Evolutionary conservation across 2,113 vertebrate genomes (phyloP).

Genomic region (Amphiprion percula): DNA sequence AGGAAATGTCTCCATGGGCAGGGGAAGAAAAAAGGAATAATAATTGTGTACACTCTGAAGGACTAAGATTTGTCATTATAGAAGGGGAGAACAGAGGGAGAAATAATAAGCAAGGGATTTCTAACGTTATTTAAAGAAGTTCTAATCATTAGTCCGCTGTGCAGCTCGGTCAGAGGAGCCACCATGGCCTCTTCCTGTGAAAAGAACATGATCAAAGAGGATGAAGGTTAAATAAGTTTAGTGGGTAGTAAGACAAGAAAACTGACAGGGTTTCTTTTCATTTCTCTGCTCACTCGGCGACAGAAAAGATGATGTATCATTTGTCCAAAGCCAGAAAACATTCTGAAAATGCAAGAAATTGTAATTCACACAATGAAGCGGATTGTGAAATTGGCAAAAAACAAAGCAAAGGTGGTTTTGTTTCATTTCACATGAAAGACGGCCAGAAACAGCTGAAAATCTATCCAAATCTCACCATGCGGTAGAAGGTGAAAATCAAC

Average conservation of each 20-base stretch:
- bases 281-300: neutral
- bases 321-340: neutral
- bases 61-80: slow-evolving; percentile 78
- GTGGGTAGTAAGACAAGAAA: slow-evolving; percentile 50
- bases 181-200: slow-evolving; percentile 59
- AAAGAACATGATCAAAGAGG: slow-evolving; percentile 75
- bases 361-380: neutral
- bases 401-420: neutral
- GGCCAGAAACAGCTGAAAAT: slow-evolving; percentile 37
- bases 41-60: slow-evolving; percentile 79
- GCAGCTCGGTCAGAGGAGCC: slow-evolving; percentile 56
- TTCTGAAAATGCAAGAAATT: neutral
- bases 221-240: slow-evolving; percentile 71
- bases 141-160: slow-evolving; percentile 73
- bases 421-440: slow-evolving; percentile 11
- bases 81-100: slow-evolving; percentile 72
- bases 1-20: slow-evolving; percentile 65
- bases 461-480: slow-evolving; percentile 51
- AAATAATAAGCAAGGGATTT: slow-evolving; percentile 77
- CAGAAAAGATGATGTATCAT: neutral
- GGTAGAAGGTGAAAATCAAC: slow-evolving; percentile 53
- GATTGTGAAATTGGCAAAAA: neutral
- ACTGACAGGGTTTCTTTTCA: slow-evolving; percentile 24
- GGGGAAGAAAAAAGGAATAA: slow-evolving; percentile 70
- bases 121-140: slow-evolving; percentile 77